These are phyloP conservation scores for Chroicocephalus ridibundus DNA, from an alignment of 2,113 vertebrate genomes.

Conservation along the genomic window DNA sequence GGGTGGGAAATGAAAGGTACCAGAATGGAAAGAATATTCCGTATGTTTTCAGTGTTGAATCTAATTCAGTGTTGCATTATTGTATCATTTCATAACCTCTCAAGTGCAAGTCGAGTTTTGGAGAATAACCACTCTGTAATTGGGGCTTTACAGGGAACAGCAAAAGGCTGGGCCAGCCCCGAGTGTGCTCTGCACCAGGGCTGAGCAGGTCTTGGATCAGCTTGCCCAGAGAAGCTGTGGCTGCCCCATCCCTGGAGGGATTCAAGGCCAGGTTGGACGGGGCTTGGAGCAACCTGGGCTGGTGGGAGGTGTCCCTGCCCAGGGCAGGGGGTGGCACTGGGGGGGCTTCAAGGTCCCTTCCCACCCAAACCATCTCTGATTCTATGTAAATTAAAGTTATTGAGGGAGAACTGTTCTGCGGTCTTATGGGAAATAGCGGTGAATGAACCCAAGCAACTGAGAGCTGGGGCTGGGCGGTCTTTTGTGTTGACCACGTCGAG, in stretches of 20 bases:
- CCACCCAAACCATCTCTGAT: too few species aligned
- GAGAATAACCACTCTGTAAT: neutral
- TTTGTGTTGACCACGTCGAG: neutral
- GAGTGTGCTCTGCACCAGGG: neutral
- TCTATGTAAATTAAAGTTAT: neutral
- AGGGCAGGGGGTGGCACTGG: too few species aligned
- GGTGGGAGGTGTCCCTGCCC: too few species aligned
- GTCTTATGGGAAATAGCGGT: neutral
- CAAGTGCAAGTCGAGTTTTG: accelerated
- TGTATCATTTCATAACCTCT: neutral
- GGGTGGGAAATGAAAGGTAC: neutral
- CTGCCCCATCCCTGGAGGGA: too few species aligned
- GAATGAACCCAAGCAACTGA: accelerated
- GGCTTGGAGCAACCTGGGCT: too few species aligned
- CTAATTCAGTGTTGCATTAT: neutral
- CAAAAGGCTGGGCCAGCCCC: neutral
- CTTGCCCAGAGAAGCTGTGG: too few species aligned
- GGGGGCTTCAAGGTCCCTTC: too few species aligned
- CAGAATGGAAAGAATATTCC: neutral
- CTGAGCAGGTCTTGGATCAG: neutral
- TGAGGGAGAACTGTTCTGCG: neutral
- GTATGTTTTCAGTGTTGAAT: neutral
- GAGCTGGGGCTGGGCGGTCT: neutral
- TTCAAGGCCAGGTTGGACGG: too few species aligned
- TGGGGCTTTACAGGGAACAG: neutral